A percentile compares a stretch with the other conserved stretches of the same genome.
These are phyloP conservation scores for Xiphydria camelus DNA, from an alignment of 2,888 invertebrate genomes.

Conservation along the genomic window DNA sequence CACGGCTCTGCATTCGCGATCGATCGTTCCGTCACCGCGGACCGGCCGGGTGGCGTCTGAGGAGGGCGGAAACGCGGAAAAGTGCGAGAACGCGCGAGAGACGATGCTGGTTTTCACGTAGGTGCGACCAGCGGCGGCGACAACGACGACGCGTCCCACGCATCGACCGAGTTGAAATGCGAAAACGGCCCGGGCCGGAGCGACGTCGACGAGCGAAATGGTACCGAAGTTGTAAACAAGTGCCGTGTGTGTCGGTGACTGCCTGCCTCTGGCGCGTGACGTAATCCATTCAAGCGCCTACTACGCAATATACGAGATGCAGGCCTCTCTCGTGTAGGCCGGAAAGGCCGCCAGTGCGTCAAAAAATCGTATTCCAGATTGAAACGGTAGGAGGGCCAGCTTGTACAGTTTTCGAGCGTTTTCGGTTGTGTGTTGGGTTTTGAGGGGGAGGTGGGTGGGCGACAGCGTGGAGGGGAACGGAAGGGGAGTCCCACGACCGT, in stretches of 20 bases:
- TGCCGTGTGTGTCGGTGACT: constrained; percentile 17
- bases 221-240: constrained; percentile 23
- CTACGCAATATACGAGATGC: constrained; percentile 47
- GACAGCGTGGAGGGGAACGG: too few relatives aligned
- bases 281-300: constrained; percentile 51
- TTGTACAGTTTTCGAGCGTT: too few relatives aligned
- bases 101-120: neutral
- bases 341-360: neutral
- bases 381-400: too few relatives aligned
- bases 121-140: neutral
- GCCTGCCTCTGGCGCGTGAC: constrained; percentile 36
- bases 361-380: too few relatives aligned
- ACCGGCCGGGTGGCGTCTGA: neutral
- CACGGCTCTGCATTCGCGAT: constrained; percentile 14
- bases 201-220: constrained; percentile 14
- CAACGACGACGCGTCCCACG: neutral
- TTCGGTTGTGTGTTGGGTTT: too few relatives aligned
- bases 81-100: neutral
- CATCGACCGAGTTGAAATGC: constrained; percentile 11
- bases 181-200: constrained; percentile 14
- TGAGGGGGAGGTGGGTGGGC: too few relatives aligned
- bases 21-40: constrained; percentile 2
- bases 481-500: too few relatives aligned
- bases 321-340: constrained; percentile 3
- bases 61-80: constrained; percentile 2